Base-by-base conservation (phyloP, 2,888 invertebrate genomes). In the Rotaria magnacalcarata region DNA sequence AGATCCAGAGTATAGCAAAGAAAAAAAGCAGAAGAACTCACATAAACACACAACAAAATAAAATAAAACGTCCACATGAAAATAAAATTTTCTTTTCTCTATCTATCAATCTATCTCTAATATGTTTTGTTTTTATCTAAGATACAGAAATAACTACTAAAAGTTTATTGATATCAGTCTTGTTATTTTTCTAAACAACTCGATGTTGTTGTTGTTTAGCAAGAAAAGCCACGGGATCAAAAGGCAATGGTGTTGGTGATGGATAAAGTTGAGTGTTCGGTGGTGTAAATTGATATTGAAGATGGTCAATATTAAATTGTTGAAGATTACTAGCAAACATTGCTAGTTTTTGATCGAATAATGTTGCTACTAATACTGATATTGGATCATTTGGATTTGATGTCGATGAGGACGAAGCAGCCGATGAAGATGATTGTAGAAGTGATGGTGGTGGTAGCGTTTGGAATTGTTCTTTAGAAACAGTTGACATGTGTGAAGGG, bases 201-300 rank as follows among this genome's bases (percentile, higher is more conserved):
- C 67, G 67, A 34, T 67, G 67, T 19, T 67, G 67, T 41, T 67
- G 67, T 67, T 67, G 67, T 67, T 67, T 67, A 67, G 67, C 67
- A 34, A 67, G 67, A 67, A 67, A 67, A 41, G 67, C 67, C 34
- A 67, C 67, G 19, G 67, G 67, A 67, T 67, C 67, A 34, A 67
- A 67, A 34, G 67, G 67, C 67, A 67, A 34, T 14, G 67, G 67
- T 34, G 67, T 34, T 67, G 67, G 67, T 67, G 67, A 19, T 67
- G 67, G 67, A 67, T 67, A 67, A 16, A 67, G 34, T 67, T 67
- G 67, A 67, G 67, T 67, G 7, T 67, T 67, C 6, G 67, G 67
- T 34, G 67, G 67, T 67, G 67, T 67, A 34, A 67, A 67, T 34
- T 67, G 67, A 34, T 67, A 67, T 41, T 67, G 67, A 34, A 67